These are phyloP conservation scores for Coccyzus lansbergi DNA, from an alignment of 2,797 vertebrate species.

Conservation along the genomic window DNA sequence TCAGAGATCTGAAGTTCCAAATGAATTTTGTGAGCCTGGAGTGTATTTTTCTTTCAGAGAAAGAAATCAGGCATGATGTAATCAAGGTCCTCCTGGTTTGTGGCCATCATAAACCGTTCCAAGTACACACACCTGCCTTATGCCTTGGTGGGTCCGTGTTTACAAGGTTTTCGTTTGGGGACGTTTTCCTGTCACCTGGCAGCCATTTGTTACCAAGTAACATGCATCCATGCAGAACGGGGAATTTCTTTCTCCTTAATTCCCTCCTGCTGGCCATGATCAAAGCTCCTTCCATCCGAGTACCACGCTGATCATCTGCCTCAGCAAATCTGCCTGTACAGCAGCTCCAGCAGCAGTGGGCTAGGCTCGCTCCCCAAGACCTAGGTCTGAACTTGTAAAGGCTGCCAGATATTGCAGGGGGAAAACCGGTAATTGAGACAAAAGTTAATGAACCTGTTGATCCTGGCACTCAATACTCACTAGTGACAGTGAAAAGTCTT, in stretches of 20 bases:
- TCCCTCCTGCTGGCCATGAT: not conserved
- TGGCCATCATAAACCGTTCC: not conserved
- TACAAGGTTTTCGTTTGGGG: not conserved
- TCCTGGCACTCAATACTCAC: not conserved
- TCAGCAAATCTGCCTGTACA: not conserved
- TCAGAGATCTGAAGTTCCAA: not conserved
- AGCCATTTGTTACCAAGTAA: not conserved
- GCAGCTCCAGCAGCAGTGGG: not conserved
- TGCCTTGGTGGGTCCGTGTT: not conserved
- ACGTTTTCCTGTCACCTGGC: slow-evolving; percentile 1
- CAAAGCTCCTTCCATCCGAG: not conserved
- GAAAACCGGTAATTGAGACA: not conserved
- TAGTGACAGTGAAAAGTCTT: not conserved
- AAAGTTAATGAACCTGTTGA: not conserved
- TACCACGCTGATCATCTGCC: not conserved
- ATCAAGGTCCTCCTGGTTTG: not conserved
- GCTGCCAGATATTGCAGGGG: not conserved
- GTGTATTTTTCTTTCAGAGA: slow-evolving; percentile 35
- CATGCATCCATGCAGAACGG: not conserved
- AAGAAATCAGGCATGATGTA: not conserved
- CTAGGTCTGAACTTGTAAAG: not conserved
- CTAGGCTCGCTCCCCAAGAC: not conserved
- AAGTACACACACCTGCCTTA: not conserved
- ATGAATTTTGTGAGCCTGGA: not conserved
- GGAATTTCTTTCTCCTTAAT: not conserved